Evolutionary conservation across 2,797 vertebrate species (phyloP).

Genomic region (Galago senegalensis): DNA sequence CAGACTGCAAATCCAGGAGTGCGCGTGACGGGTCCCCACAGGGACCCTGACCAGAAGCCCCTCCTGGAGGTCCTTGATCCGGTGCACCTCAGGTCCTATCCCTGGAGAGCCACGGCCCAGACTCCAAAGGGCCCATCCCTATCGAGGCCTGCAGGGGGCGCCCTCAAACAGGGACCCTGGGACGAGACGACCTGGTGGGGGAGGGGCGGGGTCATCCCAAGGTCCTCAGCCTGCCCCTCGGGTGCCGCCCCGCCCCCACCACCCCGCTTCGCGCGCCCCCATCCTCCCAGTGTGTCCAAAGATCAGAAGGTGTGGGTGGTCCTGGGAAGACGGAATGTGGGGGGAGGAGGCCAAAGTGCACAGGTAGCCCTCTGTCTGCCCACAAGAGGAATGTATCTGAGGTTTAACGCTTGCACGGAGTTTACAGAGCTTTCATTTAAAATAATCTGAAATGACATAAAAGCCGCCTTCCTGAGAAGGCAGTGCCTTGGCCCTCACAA

Average conservation of each 20-base stretch:
- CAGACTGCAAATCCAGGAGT: not conserved
- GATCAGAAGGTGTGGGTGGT: no score
- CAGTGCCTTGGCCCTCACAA: not conserved
- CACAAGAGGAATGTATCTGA: not conserved
- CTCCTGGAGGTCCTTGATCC: not conserved
- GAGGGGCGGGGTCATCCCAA: fast-evolving
- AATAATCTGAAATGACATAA: not conserved
- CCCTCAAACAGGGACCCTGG: not conserved
- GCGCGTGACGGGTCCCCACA: fast-evolving
- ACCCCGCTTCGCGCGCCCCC: not conserved
- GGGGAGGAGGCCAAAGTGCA: not conserved
- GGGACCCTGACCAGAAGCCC: fast-evolving
- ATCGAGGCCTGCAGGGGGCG: conserved; percentile 49
- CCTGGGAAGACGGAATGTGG: not conserved
- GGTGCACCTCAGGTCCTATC: fast-evolving
- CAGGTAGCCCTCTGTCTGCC: not conserved
- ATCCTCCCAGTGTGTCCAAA: not conserved
- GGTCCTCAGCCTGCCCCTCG: fast-evolving
- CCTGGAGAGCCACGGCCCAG: fast-evolving
- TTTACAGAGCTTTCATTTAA: not conserved
- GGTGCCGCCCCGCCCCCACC: no score
- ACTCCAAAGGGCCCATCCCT: not conserved
- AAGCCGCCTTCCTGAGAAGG: not conserved
- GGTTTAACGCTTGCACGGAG: not conserved
- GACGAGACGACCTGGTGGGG: fast-evolving